Evolutionary conservation across 2,888 invertebrate species (phyloP).

Genomic region (Argyresthia goedartella): DNA sequence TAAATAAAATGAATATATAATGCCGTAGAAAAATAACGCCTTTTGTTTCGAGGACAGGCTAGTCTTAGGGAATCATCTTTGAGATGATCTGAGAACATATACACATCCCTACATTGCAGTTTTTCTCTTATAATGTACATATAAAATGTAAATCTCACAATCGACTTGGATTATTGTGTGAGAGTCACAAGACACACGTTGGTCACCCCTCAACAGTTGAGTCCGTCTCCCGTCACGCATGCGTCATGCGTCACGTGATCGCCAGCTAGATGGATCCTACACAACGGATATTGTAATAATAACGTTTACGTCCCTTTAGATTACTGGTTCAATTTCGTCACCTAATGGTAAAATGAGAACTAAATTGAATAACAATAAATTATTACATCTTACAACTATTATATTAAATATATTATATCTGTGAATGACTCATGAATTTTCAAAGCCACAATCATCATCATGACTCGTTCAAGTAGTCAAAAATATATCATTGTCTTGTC

Average conservation of each 20-base stretch:
- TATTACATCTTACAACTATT: constrained; percentile 69
- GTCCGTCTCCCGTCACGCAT: constrained; percentile 25
- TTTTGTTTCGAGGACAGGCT: constrained; percentile 30
- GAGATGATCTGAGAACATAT: constrained; percentile 52
- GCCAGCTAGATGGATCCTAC: constrained; percentile 29
- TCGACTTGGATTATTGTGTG: constrained; percentile 30
- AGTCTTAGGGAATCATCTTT: constrained; percentile 49
- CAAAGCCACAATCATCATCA: constrained; percentile 50
- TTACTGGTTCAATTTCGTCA: constrained; percentile 66
- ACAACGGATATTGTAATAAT: constrained; percentile 57
- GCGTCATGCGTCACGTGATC: background rate
- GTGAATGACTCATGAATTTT: constrained; percentile 61
- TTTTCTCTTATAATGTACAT: constrained; percentile 66
- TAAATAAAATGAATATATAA: background rate
- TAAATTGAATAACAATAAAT: constrained; percentile 70
- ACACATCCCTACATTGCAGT: constrained; percentile 61
- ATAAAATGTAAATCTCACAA: constrained; percentile 58
- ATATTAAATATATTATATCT: constrained; percentile 46
- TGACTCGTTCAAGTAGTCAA: constrained; percentile 69
- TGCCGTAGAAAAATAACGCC: constrained; percentile 27
- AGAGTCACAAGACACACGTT: constrained; percentile 53
- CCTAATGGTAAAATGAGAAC: constrained; percentile 64
- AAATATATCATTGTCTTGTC: constrained; percentile 71
- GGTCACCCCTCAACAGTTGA: constrained; percentile 50
- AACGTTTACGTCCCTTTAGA: constrained; percentile 65